These are phyloP conservation scores for Fissipunctia ypsillon DNA, from an alignment of 2,888 invertebrate species.

Conservation along the genomic window DNA sequence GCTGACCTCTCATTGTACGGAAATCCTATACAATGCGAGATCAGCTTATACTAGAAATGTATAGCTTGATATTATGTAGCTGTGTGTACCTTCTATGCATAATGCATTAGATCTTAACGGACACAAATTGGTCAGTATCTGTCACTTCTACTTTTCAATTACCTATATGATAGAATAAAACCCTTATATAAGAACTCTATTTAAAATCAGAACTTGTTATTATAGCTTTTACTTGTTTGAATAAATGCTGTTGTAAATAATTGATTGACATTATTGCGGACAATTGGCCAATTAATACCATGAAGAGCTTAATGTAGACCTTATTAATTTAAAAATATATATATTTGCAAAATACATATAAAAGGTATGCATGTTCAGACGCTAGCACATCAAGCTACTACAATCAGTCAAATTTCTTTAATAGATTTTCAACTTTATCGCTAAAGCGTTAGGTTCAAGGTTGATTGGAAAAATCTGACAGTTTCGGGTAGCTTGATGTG, in stretches of 20 bases:
- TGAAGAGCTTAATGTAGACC: neutral
- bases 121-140: slow-evolving; percentile 49
- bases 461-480: too few relatives aligned
- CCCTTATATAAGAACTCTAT: slow-evolving; percentile 39
- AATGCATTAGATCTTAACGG: slow-evolving; percentile 49
- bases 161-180: slow-evolving; percentile 3
- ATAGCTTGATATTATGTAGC: too few relatives aligned
- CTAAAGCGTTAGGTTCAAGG: too few relatives aligned
- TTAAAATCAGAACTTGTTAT: slow-evolving; percentile 31
- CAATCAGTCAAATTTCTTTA: too few relatives aligned
- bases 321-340: slow-evolving; percentile 1
- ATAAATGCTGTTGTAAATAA: slow-evolving; percentile 27
- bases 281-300: slow-evolving; percentile 4
- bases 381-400: too few relatives aligned
- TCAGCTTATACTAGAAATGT: too few relatives aligned
- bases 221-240: slow-evolving; percentile 21
- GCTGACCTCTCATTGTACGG: too few relatives aligned
- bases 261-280: slow-evolving; percentile 33
- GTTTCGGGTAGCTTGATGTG: too few relatives aligned
- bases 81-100: slow-evolving; percentile 34
- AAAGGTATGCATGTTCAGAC: too few relatives aligned
- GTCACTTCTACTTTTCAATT: slow-evolving; percentile 49
- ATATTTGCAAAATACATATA: neutral
- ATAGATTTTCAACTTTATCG: too few relatives aligned
- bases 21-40: too few relatives aligned